Conservation (phyloP, 2,113 vertebrate genomes). For the Camarhynchus parvulus region DNA sequence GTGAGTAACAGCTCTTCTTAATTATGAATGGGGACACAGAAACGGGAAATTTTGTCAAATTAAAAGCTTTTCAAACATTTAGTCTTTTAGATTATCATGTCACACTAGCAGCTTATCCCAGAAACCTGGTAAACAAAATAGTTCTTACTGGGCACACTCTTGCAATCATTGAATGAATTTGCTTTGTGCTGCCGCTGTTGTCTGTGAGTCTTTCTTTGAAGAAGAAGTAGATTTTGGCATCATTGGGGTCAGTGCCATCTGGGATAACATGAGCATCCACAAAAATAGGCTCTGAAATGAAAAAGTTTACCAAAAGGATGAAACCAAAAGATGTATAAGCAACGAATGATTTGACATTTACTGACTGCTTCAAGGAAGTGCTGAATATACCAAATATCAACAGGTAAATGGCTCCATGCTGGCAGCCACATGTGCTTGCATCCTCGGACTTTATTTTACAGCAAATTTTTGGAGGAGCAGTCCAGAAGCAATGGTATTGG, state of each 20-base stretch:
- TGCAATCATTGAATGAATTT: constrained; percentile 96
- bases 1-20: background rate
- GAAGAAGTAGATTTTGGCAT: constrained; percentile 96
- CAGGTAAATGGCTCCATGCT: background rate
- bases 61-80: background rate
- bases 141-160: constrained; percentile 94
- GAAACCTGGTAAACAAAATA: background rate
- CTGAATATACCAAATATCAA: background rate
- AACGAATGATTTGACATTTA: background rate
- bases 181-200: constrained; percentile 90
- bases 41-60: background rate
- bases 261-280: constrained; percentile 94
- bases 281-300: constrained; percentile 90
- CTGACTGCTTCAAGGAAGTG: background rate
- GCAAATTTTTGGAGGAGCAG: background rate
- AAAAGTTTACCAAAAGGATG: background rate
- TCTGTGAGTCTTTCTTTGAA: constrained; percentile 92
- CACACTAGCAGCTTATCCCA: background rate
- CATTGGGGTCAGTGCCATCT: constrained; percentile 93
- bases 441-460: background rate
- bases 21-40: background rate
- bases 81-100: background rate
- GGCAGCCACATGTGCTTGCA: background rate
- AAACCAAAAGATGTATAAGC: background rate
- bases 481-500: background rate